A percentile compares a stretch with the other conserved stretches of the same genome.
Conservation (phyloP, 2,113 vertebrate species). For the Psephotus haematonotus region DNA sequence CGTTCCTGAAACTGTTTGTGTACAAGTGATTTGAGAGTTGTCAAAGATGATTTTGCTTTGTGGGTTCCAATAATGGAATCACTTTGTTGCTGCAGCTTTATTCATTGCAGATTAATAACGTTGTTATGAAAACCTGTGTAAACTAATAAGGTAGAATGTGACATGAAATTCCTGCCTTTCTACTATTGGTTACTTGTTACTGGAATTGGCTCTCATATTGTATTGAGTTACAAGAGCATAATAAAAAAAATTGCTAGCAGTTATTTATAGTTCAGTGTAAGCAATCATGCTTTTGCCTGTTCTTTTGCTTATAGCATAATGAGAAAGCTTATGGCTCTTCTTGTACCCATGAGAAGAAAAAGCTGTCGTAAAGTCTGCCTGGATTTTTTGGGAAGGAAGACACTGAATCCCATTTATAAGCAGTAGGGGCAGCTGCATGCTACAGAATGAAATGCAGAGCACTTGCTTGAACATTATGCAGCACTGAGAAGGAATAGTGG, state of each 20-base stretch:
- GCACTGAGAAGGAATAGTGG: background rate
- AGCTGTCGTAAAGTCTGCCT: background rate
- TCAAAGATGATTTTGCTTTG: background rate
- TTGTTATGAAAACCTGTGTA: conserved; percentile 32
- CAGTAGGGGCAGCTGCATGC: background rate
- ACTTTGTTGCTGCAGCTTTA: background rate
- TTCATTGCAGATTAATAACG: conserved; percentile 6
- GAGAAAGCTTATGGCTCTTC: background rate
- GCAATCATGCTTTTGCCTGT: background rate
- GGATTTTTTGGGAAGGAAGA: background rate
- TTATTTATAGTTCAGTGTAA: background rate
- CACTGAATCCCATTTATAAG: background rate
- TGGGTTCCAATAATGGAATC: background rate
- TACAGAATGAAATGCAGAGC: background rate
- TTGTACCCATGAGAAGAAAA: background rate
- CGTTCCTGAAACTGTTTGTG: background rate
- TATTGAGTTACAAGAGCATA: background rate
- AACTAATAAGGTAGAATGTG: conserved; percentile 24
- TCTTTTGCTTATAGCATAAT: background rate
- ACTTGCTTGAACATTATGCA: background rate
- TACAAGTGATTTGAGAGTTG: background rate
- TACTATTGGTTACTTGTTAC: background rate
- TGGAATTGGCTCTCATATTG: background rate
- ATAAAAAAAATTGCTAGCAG: background rate
- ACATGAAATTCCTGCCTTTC: background rate